Conservation (phyloP, 2,888 invertebrate genomes). For the Salpingus planirostris region DNA sequence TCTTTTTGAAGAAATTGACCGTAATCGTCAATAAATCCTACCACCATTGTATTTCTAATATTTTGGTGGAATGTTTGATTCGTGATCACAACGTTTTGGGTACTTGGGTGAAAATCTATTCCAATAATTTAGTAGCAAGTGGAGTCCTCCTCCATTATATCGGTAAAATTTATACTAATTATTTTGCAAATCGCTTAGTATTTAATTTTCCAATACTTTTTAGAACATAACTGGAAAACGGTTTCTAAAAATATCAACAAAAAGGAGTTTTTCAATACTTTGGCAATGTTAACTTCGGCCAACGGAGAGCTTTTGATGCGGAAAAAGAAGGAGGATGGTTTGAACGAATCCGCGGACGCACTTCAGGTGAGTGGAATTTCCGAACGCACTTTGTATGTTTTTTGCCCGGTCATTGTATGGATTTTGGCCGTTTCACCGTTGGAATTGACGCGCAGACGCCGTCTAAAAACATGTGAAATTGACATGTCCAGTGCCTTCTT, state of each 20-base stretch:
- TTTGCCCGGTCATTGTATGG: too few species aligned
- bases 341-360: too few species aligned
- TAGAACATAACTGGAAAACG: conserved; percentile 40
- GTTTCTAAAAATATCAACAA: conserved; percentile 34
- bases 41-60: conserved; percentile 50
- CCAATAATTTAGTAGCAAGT: conserved; percentile 57
- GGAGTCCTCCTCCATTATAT: conserved; percentile 54
- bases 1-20: conserved; percentile 55
- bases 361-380: too few species aligned
- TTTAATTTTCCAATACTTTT: too few species aligned
- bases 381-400: too few species aligned
- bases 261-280: conserved; percentile 42
- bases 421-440: background rate
- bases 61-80: conserved; percentile 52
- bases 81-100: conserved; percentile 56
- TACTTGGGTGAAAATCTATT: conserved; percentile 60
- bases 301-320: conserved; percentile 41
- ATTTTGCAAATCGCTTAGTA: too few species aligned
- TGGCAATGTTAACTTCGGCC: conserved; percentile 38
- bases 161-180: too few species aligned
- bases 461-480: too few species aligned
- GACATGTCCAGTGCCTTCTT: too few species aligned
- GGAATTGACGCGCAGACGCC: too few species aligned
- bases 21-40: conserved; percentile 44
- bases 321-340: conserved; percentile 40